Percentiles rank a stretch among this genome's conserved stretches.
phyloP scores from a whole-genome alignment of 2,797 vertebrate species.

The Benthosema pterotum region DNA sequence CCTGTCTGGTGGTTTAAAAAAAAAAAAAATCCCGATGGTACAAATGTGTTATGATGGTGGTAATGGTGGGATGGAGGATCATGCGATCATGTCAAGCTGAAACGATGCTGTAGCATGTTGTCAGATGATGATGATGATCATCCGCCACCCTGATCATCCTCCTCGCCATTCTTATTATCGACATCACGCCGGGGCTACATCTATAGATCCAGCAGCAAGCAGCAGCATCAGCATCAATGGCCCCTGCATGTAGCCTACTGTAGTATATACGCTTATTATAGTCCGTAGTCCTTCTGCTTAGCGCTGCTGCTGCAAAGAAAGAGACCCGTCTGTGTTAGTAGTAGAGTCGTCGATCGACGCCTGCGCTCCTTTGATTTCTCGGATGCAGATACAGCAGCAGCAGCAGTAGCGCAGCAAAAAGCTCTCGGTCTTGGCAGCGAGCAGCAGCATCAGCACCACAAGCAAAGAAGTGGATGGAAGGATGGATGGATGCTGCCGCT shows the following conservation, averaged over 20 bases:
- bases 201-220: slow-evolving; percentile 74
- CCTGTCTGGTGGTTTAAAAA: slow-evolving; percentile 32
- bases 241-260: slow-evolving; percentile 80
- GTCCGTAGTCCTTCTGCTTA: too few relatives aligned
- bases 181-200: slow-evolving; percentile 73
- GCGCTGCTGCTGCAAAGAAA: too few relatives aligned
- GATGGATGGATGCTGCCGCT: not conserved
- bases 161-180: slow-evolving; percentile 77
- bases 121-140: too few relatives aligned
- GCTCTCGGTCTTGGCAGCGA: slow-evolving; percentile 66
- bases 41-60: too few relatives aligned
- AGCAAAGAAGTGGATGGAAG: too few relatives aligned
- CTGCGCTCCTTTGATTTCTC: slow-evolving; percentile 82
- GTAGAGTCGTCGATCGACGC: too few relatives aligned
- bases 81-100: slow-evolving; percentile 71
- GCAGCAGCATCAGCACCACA: too few relatives aligned
- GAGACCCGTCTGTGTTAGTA: slow-evolving; percentile 68
- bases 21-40: slow-evolving; percentile 53
- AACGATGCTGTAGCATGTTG: slow-evolving; percentile 55
- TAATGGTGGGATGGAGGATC: too few relatives aligned
- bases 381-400: too few relatives aligned
- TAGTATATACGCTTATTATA: too few relatives aligned
- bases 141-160: slow-evolving; percentile 72
- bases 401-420: slow-evolving; percentile 66
- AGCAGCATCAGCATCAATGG: slow-evolving; percentile 79